These are phyloP conservation scores for Oryzias woworae DNA, from an alignment of 2,113 vertebrate genomes.

Conservation along the genomic window DNA sequence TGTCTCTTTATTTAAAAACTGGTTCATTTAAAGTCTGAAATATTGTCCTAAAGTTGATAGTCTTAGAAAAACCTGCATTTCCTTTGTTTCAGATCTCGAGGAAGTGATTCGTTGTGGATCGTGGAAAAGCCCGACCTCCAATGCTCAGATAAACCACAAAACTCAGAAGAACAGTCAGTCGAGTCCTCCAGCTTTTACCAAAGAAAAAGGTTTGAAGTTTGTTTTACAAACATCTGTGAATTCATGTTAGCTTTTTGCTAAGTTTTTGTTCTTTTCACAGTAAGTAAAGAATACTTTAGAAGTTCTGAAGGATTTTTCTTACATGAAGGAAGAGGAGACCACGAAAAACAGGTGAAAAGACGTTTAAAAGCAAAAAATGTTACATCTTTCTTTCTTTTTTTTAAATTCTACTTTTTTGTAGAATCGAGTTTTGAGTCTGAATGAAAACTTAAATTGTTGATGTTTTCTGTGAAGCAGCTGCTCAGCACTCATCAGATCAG, in stretches of 20 bases:
- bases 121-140: conserved; percentile 47
- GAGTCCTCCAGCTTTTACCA: conserved; percentile 68
- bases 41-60: too few relatives aligned
- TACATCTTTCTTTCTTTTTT: neutral
- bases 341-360: conserved; percentile 43
- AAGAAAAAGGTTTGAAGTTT: conserved; percentile 65
- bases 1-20: too few relatives aligned
- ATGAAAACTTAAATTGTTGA: too few relatives aligned
- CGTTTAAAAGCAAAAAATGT: too few relatives aligned
- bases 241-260: neutral
- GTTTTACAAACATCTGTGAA: neutral
- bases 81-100: conserved; percentile 68
- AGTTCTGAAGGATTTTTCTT: conserved; percentile 32
- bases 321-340: conserved; percentile 15
- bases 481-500: conserved; percentile 34
- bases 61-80: neutral
- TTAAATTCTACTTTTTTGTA: neutral
- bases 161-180: conserved; percentile 12
- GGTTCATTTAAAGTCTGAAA: too few relatives aligned
- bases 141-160: conserved; percentile 18
- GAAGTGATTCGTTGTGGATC: conserved; percentile 64
- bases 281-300: conserved; percentile 28
- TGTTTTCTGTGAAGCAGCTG: conserved; percentile 24
- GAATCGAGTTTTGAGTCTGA: too few relatives aligned
- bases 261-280: conserved; percentile 38